Evolutionary conservation across 2,888 invertebrate species (phyloP).

Genomic region (Seira sanloemensis): DNA sequence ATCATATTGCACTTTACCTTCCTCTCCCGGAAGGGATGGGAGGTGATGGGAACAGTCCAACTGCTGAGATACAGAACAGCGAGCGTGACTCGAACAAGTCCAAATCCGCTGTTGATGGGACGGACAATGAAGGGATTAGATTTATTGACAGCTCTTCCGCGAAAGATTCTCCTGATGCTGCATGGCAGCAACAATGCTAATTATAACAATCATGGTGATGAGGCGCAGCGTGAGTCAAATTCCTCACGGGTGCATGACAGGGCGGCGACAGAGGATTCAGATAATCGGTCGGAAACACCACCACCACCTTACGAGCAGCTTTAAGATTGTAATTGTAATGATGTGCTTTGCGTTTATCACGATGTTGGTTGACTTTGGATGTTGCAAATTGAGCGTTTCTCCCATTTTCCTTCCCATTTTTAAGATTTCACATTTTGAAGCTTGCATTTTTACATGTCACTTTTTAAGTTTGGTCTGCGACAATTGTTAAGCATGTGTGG

Average conservation of each 20-base stretch:
- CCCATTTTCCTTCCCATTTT: too few species aligned
- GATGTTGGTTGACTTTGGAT: background rate
- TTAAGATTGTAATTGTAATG: too few species aligned
- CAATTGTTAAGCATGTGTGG: too few species aligned
- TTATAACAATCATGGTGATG: constrained; percentile 29
- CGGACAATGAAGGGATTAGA: constrained; percentile 24
- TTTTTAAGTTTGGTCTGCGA: too few species aligned
- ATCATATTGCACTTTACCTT: constrained; percentile 69
- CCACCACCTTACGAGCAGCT: constrained; percentile 66
- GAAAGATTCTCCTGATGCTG: constrained; percentile 28
- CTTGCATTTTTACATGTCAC: too few species aligned
- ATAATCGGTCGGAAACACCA: constrained; percentile 62
- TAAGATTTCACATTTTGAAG: too few species aligned
- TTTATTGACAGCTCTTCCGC: constrained; percentile 50
- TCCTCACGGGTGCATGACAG: constrained; percentile 24
- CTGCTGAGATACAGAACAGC: constrained; percentile 17
- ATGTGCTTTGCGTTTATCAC: too few species aligned
- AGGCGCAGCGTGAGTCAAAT: background rate
- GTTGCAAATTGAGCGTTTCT: too few species aligned
- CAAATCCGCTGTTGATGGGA: background rate
- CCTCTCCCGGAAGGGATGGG: constrained; percentile 60
- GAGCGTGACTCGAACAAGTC: constrained; percentile 27
- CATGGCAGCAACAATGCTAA: constrained; percentile 36
- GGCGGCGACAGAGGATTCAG: constrained; percentile 7
- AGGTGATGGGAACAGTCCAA: constrained; percentile 14